Conservation (phyloP, 2,888 invertebrate species). For the Pristionchus arcanus region DNA sequence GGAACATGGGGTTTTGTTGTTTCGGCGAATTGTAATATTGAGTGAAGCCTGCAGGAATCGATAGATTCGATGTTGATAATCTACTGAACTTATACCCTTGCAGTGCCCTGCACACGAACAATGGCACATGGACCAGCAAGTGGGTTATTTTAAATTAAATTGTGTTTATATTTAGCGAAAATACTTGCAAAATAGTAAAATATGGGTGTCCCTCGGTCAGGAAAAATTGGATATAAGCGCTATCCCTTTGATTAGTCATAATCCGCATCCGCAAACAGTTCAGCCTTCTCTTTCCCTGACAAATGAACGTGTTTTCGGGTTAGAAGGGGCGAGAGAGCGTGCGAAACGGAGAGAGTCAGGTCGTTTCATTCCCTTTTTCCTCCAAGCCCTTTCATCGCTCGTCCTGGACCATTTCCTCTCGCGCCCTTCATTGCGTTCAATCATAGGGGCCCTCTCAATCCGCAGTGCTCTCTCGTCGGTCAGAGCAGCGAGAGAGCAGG, state of each 20-base stretch:
- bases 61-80: too few relatives aligned
- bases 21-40: too few relatives aligned
- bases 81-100: neutral
- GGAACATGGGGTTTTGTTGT: too few relatives aligned
- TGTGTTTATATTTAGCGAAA: neutral
- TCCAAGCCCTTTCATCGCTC: neutral
- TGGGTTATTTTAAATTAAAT: neutral
- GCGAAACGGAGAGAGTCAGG: neutral
- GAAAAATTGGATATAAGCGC: neutral
- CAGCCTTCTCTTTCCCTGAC: neutral
- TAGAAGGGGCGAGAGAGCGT: neutral
- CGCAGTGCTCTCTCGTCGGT: too few relatives aligned
- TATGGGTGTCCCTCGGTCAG: neutral
- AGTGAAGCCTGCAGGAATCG: too few relatives aligned
- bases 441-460: neutral
- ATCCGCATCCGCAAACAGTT: slow-evolving; percentile 11
- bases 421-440: neutral
- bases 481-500: too few relatives aligned
- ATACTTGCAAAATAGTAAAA: neutral
- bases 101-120: slow-evolving; percentile 41
- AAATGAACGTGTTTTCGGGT: neutral
- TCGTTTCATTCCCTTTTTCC: neutral
- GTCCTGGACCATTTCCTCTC: neutral
- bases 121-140: slow-evolving; percentile 47
- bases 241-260: neutral